Conservation (phyloP, 2,113 vertebrate genomes). For the Pterocles burchelli region DNA sequence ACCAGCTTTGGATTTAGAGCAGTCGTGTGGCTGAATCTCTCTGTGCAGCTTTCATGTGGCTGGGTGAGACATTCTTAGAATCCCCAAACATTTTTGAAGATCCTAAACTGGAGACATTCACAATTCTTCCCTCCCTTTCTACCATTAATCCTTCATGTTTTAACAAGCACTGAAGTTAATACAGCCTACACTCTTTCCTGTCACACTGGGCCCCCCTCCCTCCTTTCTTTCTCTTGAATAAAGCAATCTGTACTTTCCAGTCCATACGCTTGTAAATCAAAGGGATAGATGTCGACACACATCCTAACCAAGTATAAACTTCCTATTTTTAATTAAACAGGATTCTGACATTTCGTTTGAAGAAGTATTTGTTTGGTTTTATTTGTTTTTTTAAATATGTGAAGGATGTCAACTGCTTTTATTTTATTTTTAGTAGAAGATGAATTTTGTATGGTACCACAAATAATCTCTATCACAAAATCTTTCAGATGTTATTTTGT, state of each 20-base stretch:
- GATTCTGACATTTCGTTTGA: slow-evolving; percentile 68
- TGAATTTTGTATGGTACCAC: neutral
- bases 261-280: slow-evolving; percentile 70
- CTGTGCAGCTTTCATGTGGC: slow-evolving; percentile 79
- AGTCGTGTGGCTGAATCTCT: slow-evolving; percentile 75
- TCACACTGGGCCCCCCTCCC: slow-evolving; percentile 51
- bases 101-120: slow-evolving; percentile 79
- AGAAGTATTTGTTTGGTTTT: slow-evolving; percentile 49
- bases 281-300: slow-evolving; percentile 62
- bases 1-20: slow-evolving; percentile 74
- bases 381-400: slow-evolving; percentile 29
- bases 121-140: slow-evolving; percentile 74
- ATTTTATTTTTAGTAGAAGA: slow-evolving; percentile 62
- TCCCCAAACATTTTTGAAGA: slow-evolving; percentile 80
- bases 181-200: slow-evolving; percentile 74
- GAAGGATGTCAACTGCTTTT: slow-evolving; percentile 52
- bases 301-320: slow-evolving; percentile 66
- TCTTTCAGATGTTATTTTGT: neutral
- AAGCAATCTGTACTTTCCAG: slow-evolving; percentile 68
- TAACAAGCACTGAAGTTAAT: slow-evolving; percentile 77
- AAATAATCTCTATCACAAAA: slow-evolving; percentile 4
- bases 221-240: slow-evolving; percentile 66
- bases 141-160: slow-evolving; percentile 78
- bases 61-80: slow-evolving; percentile 75
- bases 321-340: slow-evolving; percentile 74